phyloP scores from a whole-genome alignment of 2,113 vertebrate species.

The Maylandia zebra region DNA sequence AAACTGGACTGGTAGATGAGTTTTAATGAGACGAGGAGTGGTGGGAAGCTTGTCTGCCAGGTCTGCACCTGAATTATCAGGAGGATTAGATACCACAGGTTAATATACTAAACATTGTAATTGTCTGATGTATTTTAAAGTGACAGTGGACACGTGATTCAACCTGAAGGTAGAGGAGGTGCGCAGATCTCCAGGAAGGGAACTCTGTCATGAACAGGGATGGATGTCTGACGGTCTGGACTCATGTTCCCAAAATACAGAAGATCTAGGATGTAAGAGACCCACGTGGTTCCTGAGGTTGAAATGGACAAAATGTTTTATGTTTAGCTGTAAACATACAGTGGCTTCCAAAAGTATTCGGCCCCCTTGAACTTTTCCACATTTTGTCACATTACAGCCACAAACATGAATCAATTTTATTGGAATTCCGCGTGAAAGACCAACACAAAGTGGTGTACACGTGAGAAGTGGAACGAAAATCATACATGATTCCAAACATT shows the following conservation, averaged over 20 bases:
- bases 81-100: background rate
- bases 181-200: conserved; percentile 62
- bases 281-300: conserved; percentile 72
- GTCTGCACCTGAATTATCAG: background rate
- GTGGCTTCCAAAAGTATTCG: background rate
- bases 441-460: accelerated
- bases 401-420: background rate
- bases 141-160: background rate
- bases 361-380: background rate
- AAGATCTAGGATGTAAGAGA: conserved; percentile 71
- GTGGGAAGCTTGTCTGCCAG: conserved; percentile 35
- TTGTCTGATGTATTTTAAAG: background rate
- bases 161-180: background rate
- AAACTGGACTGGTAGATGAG: conserved; percentile 73
- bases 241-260: conserved; percentile 52
- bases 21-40: conserved; percentile 75
- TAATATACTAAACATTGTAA: background rate
- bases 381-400: background rate
- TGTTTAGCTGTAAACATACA: background rate
- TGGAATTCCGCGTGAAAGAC: background rate
- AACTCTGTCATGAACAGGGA: conserved; percentile 56
- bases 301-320: background rate
- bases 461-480: background rate
- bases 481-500: background rate
- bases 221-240: conserved; percentile 30